phyloP scores from a whole-genome alignment of 1,140 invertebrate species.

The Hyphantria cunea region DNA sequence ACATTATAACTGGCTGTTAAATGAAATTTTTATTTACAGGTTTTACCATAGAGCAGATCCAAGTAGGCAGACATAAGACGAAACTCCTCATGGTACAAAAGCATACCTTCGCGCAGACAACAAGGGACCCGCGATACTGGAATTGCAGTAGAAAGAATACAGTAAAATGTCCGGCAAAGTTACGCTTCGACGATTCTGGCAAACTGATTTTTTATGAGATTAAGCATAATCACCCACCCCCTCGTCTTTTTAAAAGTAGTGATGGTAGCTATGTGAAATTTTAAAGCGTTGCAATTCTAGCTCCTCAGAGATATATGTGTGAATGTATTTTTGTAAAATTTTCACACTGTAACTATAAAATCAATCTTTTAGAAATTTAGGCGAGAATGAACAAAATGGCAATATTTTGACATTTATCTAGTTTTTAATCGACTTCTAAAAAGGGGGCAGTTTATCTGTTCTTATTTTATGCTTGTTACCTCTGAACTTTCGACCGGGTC shows the following conservation, averaged over 20 bases:
- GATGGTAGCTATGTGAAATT: constrained; percentile 44
- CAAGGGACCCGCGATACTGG: constrained; percentile 55
- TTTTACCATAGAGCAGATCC: constrained; percentile 41
- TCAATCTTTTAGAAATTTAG: too few species aligned
- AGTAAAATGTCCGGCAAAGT: constrained; percentile 45
- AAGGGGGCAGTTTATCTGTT: too few species aligned
- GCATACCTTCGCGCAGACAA: constrained; percentile 56
- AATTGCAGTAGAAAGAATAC: constrained; percentile 54
- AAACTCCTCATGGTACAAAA: constrained; percentile 43
- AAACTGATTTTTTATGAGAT: constrained; percentile 40
- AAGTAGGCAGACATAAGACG: constrained; percentile 40
- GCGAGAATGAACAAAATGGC: too few species aligned
- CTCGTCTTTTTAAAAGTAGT: constrained; percentile 34
- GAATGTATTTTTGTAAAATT: not conserved
- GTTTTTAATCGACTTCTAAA: too few species aligned
- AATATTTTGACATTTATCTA: too few species aligned
- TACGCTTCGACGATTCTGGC: constrained; percentile 46
- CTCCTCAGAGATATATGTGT: too few species aligned
- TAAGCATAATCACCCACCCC: constrained; percentile 48
- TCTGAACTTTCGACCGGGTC: too few species aligned
- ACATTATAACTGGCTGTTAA: too few species aligned
- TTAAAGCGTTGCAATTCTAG: too few species aligned
- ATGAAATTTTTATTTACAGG: constrained; percentile 43
- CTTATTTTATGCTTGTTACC: too few species aligned
- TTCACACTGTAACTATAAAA: too few species aligned